Evolutionary conservation across 2,888 invertebrate species (phyloP), one percentile per base, ranked within the genome.

Genomic region (Leucania comma): DNA sequence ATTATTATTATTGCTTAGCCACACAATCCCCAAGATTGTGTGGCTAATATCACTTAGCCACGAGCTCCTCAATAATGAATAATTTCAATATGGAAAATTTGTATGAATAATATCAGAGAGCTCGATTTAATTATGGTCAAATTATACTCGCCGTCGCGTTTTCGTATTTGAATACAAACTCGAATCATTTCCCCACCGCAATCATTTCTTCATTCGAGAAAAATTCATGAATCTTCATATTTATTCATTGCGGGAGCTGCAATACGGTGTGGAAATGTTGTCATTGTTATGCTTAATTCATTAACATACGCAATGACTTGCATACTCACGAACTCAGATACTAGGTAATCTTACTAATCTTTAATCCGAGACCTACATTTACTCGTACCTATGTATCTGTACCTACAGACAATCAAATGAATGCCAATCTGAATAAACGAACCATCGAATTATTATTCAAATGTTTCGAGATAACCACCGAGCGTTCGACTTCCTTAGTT

Each of bases 191-290:
- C 81, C 75, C 69, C 79, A 75, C 81, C 78, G 71, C 81, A 86
- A 84, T 84, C 77, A 81, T 85, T 79, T 81, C 84, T 88, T 85
- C 51, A 74, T 72, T 68, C 68, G 78, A 81, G 68, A 81, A 86
- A 85, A 86, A 86, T 81, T 86, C 87, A 88, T 86, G 88, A 84
- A 88, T 81, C 81, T 85, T 84, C 83, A 87, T 89, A 87, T 87
- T 89, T 89, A 89, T 89, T 89, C 88, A 89, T 87, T 71, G 84
- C 72, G 80, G 75, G 67, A 72, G 65, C 84, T 84, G 50, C 84
- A 85, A 79, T 86, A 85, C 81, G 83, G 82, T 78, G 69, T 78
- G 79, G 76, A 85, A 85, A 87, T 86, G 81, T 81, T 84, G 79
- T 83, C 84, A 83, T 86, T 86, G 86, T 88, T 85, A 81, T 74